These are phyloP conservation scores for Drosophila nannoptera DNA, from an alignment of 1,140 invertebrate genomes.

Conservation along the genomic window DNA sequence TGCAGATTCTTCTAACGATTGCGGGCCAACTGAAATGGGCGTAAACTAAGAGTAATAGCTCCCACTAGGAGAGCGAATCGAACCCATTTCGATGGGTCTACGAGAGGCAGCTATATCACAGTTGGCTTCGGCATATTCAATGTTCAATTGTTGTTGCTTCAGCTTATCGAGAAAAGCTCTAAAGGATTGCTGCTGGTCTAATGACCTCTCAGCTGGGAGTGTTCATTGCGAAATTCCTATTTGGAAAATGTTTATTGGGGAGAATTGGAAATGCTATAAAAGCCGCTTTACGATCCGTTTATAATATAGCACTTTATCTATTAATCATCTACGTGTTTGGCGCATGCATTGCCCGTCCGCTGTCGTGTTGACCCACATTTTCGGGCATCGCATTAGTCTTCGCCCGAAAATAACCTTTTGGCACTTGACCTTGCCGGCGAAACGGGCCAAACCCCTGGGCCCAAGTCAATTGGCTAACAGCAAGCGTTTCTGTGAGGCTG, in stretches of 20 bases:
- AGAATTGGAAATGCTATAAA: too few relatives aligned
- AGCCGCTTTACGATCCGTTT: too few relatives aligned
- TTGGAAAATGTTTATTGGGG: too few relatives aligned
- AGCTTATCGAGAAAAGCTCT: too few relatives aligned
- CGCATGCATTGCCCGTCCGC: background rate
- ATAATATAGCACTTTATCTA: background rate
- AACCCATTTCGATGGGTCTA: too few relatives aligned
- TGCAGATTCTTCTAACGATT: slow-evolving; percentile 10
- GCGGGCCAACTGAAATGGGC: slow-evolving; percentile 41
- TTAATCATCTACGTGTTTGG: background rate
- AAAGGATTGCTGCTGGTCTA: too few relatives aligned
- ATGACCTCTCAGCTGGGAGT: too few relatives aligned
- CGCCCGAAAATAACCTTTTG: slow-evolving; percentile 22
- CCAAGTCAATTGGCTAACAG: slow-evolving; percentile 55
- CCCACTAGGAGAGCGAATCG: background rate
- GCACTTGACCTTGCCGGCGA: slow-evolving; percentile 27
- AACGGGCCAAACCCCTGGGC: slow-evolving; percentile 20
- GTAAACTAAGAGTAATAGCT: slow-evolving; percentile 21
- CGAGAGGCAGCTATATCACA: too few relatives aligned
- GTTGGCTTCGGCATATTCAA: too few relatives aligned
- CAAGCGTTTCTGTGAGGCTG: slow-evolving; percentile 48
- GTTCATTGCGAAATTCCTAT: too few relatives aligned
- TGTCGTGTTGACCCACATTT: slow-evolving; percentile 34
- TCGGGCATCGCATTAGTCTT: slow-evolving; percentile 3
- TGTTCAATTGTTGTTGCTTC: too few relatives aligned